Percentiles rank a stretch among this genome's conserved stretches.
Evolutionary conservation across 2,797 vertebrate species (phyloP).

Genomic region (Pseudotriccus pelzelni): DNA sequence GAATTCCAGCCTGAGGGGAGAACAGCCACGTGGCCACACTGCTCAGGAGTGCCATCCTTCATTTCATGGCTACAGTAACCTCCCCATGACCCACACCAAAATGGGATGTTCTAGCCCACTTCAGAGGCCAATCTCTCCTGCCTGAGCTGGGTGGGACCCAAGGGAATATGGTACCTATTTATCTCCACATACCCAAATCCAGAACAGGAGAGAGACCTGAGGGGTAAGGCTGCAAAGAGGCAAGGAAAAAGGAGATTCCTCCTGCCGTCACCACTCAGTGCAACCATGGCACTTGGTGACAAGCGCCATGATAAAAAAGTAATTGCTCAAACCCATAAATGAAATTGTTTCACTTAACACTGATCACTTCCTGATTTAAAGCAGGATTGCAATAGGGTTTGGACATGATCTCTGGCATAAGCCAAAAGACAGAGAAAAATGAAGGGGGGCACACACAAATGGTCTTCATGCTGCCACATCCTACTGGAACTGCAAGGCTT

Average conservation of each 20-base stretch:
- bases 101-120: background rate
- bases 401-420: background rate
- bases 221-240: background rate
- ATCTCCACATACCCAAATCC: background rate
- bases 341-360: background rate
- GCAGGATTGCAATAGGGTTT: background rate
- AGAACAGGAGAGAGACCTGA: background rate
- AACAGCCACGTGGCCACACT: rapidly evolving
- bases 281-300: background rate
- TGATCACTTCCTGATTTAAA: background rate
- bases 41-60: background rate
- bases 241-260: background rate
- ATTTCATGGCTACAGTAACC: background rate
- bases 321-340: background rate
- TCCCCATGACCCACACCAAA: background rate
- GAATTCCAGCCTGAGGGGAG: background rate
- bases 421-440: background rate
- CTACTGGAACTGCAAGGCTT: background rate
- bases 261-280: background rate
- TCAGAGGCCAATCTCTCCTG: background rate
- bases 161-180: background rate
- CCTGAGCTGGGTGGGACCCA: background rate
- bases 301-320: background rate
- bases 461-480: background rate
- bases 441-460: rapidly evolving